These are phyloP conservation scores for Troides oblongomaculatus DNA, from an alignment of 2,888 invertebrate species.

Conservation along the genomic window DNA sequence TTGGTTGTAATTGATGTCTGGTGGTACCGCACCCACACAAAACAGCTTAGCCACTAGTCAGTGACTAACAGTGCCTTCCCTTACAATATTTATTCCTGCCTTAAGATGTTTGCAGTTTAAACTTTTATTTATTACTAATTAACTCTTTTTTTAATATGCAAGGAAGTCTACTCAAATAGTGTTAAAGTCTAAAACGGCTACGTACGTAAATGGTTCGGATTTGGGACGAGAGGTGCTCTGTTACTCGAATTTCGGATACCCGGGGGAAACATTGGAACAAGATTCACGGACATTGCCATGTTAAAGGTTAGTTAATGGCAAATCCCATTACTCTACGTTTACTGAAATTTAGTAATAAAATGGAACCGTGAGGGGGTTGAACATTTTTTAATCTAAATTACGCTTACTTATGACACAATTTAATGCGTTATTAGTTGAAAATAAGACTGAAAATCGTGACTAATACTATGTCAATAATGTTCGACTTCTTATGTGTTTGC, in stretches of 20 bases:
- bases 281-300: slow-evolving; percentile 25
- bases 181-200: slow-evolving; percentile 12
- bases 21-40: slow-evolving; percentile 37
- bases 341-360: slow-evolving; percentile 4
- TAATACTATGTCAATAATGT: too few species aligned
- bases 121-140: slow-evolving; percentile 2
- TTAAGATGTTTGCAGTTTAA: slow-evolving; percentile 6
- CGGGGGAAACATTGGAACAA: slow-evolving; percentile 29
- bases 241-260: slow-evolving; percentile 27
- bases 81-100: slow-evolving; percentile 22
- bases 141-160: slow-evolving; percentile 3
- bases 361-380: too few species aligned
- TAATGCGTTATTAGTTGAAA: too few species aligned
- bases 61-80: slow-evolving; percentile 7
- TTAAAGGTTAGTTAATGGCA: slow-evolving; percentile 29
- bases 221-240: slow-evolving; percentile 12
- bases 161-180: neutral
- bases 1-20: slow-evolving; percentile 59
- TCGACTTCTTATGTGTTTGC: too few species aligned
- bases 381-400: too few species aligned
- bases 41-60: slow-evolving; percentile 28
- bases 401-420: too few species aligned
- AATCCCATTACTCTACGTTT: slow-evolving; percentile 21
- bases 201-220: slow-evolving; percentile 19
- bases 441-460: too few species aligned